phyloP scores from a whole-genome alignment of 1,140 invertebrate genomes.

The Melitaea cinxia region DNA sequence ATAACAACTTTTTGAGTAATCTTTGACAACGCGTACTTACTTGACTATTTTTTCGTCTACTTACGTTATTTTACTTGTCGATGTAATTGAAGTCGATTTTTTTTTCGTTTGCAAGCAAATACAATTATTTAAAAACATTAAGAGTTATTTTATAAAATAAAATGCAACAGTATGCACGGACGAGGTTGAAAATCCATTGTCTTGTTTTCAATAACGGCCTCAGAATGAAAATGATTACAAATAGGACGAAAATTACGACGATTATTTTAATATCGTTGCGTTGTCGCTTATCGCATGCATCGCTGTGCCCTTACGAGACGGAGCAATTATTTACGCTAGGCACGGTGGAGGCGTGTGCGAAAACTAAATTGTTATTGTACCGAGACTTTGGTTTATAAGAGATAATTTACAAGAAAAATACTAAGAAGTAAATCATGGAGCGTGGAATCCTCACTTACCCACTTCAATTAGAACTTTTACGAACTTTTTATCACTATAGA shows the following conservation, averaged over 20 bases:
- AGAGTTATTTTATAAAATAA: not conserved
- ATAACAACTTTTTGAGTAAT: too few relatives aligned
- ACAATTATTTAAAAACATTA: too few relatives aligned
- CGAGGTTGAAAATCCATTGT: conserved; percentile 25
- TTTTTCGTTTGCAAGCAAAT: too few relatives aligned
- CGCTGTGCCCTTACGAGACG: conserved; percentile 17
- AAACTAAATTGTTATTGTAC: conserved; percentile 14
- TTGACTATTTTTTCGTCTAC: too few relatives aligned
- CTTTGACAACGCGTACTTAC: too few relatives aligned
- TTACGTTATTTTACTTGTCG: too few relatives aligned
- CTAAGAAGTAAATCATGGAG: too few relatives aligned
- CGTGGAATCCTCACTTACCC: too few relatives aligned
- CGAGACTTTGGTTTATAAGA: not conserved
- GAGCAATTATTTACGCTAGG: conserved; percentile 32
- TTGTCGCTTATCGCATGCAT: conserved; percentile 35
- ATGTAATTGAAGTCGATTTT: too few relatives aligned
- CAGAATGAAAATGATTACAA: conserved; percentile 25
- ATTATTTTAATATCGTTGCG: conserved; percentile 30
- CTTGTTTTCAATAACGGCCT: conserved; percentile 22
- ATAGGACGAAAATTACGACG: conserved; percentile 31
- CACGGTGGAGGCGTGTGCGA: not conserved
- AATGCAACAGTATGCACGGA: conserved; percentile 8
- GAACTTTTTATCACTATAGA: too few relatives aligned
- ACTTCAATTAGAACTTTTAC: too few relatives aligned
- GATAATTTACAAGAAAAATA: not conserved